phyloP scores from a whole-genome alignment of 2,113 vertebrate species.

The Lophura nycthemera region DNA sequence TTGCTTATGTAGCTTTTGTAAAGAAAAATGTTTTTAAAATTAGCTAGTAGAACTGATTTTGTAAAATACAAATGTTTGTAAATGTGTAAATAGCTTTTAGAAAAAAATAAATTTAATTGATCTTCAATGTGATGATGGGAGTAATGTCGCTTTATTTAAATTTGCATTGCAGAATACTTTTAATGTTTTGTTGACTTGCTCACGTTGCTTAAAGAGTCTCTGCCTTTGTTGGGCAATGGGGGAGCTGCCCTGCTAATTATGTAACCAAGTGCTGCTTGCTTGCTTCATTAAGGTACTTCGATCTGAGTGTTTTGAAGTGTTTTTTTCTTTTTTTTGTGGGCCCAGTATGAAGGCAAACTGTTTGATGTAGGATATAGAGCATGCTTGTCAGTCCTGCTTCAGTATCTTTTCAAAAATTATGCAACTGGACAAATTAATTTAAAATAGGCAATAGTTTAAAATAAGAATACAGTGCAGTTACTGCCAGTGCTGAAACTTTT shows the following conservation, averaged over 20 bases:
- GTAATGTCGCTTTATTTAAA: background rate
- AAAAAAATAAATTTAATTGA: slow-evolving; percentile 51
- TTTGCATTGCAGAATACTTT: background rate
- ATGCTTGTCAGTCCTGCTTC: background rate
- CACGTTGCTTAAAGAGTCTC: background rate
- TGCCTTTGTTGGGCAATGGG: rapidly evolving
- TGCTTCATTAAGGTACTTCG: background rate
- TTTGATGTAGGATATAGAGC: background rate
- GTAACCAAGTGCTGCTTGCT: rapidly evolving
- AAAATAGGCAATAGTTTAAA: background rate
- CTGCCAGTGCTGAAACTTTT: background rate
- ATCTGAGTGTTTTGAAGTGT: rapidly evolving
- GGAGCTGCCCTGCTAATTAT: background rate
- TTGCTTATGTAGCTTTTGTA: slow-evolving; percentile 54
- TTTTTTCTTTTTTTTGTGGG: rapidly evolving
- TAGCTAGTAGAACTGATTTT: slow-evolving; percentile 13
- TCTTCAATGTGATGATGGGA: background rate
- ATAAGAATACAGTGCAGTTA: too few relatives aligned
- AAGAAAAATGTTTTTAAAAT: slow-evolving; percentile 38
- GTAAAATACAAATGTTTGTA: slow-evolving; percentile 59
- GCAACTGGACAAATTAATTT: background rate
- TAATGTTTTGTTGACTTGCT: background rate
- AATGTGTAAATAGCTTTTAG: slow-evolving; percentile 60
- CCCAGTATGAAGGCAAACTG: background rate
- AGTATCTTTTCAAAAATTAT: background rate